Conservation (phyloP, 2,113 vertebrate species). For the Fukomys damarensis region DNA sequence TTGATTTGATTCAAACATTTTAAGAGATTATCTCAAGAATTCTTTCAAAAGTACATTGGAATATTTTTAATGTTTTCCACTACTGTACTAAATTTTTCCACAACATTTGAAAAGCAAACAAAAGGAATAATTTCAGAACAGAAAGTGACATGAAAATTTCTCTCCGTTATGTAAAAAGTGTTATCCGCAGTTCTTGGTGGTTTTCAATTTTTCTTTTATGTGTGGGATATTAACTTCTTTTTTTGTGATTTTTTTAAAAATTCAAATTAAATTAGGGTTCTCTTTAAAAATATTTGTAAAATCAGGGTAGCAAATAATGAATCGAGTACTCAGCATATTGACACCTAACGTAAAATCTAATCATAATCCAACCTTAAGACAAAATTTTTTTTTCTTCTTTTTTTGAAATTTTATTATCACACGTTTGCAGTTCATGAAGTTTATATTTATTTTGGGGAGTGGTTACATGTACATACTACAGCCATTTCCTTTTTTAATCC, state of each 20-base stretch:
- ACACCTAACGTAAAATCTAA: conserved; percentile 10
- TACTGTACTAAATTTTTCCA: background rate
- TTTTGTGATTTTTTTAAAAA: conserved; percentile 26
- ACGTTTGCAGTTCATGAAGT: too few species aligned
- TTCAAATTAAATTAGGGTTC: conserved; percentile 21
- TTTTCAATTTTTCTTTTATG: background rate
- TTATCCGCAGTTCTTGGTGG: background rate
- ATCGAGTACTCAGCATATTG: too few species aligned
- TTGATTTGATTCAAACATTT: background rate
- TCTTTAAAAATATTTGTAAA: background rate
- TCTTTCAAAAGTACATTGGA: background rate
- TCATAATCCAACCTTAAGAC: background rate
- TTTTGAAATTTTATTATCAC: too few species aligned
- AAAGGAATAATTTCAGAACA: background rate
- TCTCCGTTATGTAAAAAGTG: background rate
- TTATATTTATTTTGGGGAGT: too few species aligned
- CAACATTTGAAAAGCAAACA: too few species aligned
- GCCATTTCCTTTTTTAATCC: too few species aligned
- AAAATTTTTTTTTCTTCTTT: too few species aligned
- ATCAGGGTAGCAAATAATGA: background rate
- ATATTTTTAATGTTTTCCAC: background rate
- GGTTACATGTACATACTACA: too few species aligned
- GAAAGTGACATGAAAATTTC: conserved; percentile 20
- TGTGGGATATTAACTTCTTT: background rate
- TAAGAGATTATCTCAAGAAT: background rate